Evolutionary conservation across 2,797 vertebrate species (phyloP), one percentile per base, ranked within the genome.

Genomic region (Oceanodroma leucorhoa): DNA sequence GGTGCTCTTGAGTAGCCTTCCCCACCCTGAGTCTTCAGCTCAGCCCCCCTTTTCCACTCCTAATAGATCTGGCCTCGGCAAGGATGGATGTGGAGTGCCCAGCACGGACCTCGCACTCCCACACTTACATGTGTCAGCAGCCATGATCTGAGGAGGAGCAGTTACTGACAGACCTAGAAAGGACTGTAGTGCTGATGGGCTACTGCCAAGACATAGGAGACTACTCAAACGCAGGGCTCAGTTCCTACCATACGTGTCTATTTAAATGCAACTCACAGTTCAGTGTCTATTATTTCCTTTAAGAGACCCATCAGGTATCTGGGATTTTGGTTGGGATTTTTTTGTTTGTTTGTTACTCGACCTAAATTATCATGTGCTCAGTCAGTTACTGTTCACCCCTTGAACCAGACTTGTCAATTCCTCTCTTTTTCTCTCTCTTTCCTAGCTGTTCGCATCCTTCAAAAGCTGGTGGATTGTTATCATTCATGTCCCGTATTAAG

Each of bases 401-500:
- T 93, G 90, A 96, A 93, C 67, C 30, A 81, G 51, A 64, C 38
- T 90, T 92, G 93, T 87, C 91, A 97, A 70, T 95, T 97, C 78
- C 55, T 94, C 88, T 84, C 30, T 87, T 73, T 51, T 85, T 77
- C 71, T 90, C 50, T 73, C 82, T 94, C 82, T 80, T 91, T 95
- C 53, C 69, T 84, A 82, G 90, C 46, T 92, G 72, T 93, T 94
- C 10, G 40, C 76, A 94, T 69, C 70, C 93, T 96, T 96, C 93
- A 97, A 93, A 95, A 95, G 87, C 78, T 81, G 69, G 79, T 72
- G 96, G 93, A 96, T 89, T 94, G 79, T 96, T 97, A 97, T 96
- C 96, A 95, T 97, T 95, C 97, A 96, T 87, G 90, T 96, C 95
- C 87, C 15, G 29, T 96, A 82, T 95, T 94, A 96, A 96, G 91